A percentile compares a stretch with the other conserved stretches of the same genome.
These are phyloP conservation scores for Drosophila ezoana DNA, from an alignment of 2,888 invertebrate species.

Conservation along the genomic window DNA sequence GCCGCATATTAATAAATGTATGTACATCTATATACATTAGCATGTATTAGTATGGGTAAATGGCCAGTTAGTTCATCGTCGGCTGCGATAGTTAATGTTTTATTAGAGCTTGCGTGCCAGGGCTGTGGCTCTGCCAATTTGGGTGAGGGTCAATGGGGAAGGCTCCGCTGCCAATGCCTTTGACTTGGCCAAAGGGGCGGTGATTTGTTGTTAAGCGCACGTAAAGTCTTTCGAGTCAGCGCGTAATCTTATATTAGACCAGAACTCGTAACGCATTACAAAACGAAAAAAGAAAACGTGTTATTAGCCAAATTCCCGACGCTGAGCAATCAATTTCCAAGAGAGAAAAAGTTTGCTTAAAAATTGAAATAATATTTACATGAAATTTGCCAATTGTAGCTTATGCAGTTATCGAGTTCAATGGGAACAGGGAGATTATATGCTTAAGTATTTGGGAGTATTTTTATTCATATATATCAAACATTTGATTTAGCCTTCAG, in stretches of 20 bases:
- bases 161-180: slow-evolving; percentile 38
- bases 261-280: neutral
- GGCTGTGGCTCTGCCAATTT: slow-evolving; percentile 61
- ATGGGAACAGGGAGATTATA: too few relatives aligned
- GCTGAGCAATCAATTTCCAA: too few relatives aligned
- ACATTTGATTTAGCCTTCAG: slow-evolving; percentile 36
- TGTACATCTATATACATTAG: slow-evolving; percentile 33
- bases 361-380: neutral
- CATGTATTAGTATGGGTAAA: slow-evolving; percentile 42
- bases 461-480: too few relatives aligned
- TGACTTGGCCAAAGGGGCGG: slow-evolving; percentile 47
- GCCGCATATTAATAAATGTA: slow-evolving; percentile 43
- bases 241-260: neutral
- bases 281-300: too few relatives aligned
- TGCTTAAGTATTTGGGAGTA: too few relatives aligned
- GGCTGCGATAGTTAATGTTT: slow-evolving; percentile 33
- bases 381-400: neutral
- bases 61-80: slow-evolving; percentile 41
- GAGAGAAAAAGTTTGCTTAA: neutral
- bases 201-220: slow-evolving; percentile 5
- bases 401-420: neutral
- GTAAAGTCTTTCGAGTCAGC: slow-evolving; percentile 3
- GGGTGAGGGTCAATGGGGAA: slow-evolving; percentile 76
- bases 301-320: too few relatives aligned
- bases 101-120: slow-evolving; percentile 64